Conservation (phyloP, 2,113 vertebrate genomes). For the Cyrtonyx montezumae region DNA sequence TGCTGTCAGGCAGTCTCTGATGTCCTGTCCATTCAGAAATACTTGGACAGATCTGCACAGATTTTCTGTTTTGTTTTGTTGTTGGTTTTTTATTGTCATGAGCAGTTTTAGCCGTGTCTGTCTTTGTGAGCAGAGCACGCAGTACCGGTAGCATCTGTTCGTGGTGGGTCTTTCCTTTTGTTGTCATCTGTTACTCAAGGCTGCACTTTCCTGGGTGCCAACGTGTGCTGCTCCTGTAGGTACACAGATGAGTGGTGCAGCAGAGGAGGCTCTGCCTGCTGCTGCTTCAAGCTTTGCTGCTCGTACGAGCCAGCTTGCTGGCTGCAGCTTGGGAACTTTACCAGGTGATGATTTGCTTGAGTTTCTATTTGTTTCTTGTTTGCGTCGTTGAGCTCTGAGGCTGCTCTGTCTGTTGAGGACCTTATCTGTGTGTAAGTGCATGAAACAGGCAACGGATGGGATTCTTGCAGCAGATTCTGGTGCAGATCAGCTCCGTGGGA, state of each 20-base stretch:
- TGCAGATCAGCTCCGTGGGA: background rate
- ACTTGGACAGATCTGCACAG: background rate
- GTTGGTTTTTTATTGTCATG: background rate
- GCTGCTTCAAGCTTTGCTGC: background rate
- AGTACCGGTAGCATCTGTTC: background rate
- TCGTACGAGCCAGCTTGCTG: background rate
- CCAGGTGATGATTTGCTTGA: background rate
- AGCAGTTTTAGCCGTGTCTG: background rate
- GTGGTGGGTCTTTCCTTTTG: background rate
- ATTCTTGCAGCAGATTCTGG: background rate
- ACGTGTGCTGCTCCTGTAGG: background rate
- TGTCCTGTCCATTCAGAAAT: constrained; percentile 56
- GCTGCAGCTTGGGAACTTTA: background rate
- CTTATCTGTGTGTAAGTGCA: background rate
- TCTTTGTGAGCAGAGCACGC: background rate
- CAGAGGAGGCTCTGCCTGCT: background rate
- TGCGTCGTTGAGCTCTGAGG: background rate
- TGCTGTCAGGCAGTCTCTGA: constrained; percentile 58
- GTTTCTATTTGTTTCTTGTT: background rate
- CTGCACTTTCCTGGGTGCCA: background rate
- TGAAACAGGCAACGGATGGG: background rate
- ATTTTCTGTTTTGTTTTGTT: background rate
- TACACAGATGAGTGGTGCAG: background rate
- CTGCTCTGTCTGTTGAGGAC: background rate
- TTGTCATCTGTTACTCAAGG: no score